phyloP scores from a whole-genome alignment of 2,113 vertebrate species.

The Chloropsis hardwickii region DNA sequence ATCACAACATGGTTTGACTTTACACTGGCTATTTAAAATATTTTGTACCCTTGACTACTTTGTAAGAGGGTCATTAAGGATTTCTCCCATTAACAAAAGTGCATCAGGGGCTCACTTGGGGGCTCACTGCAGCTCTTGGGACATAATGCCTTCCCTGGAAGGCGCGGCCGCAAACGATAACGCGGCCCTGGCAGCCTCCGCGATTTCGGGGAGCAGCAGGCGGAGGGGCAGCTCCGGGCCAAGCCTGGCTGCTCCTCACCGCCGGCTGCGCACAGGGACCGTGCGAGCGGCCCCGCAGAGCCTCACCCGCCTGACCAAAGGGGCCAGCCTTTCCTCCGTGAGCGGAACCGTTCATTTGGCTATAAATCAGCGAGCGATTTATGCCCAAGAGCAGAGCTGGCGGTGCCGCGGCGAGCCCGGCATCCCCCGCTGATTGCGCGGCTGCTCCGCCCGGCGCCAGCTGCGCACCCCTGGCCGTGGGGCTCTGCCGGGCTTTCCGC shows the following conservation, averaged over 20 bases:
- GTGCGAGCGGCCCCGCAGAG: accelerated
- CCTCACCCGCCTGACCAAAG: background rate
- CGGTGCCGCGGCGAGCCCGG: too few relatives aligned
- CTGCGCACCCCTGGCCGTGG: too few relatives aligned
- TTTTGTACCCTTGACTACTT: background rate
- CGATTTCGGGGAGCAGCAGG: background rate
- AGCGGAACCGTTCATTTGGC: accelerated
- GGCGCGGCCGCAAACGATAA: background rate
- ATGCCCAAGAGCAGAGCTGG: accelerated
- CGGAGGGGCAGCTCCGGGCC: accelerated
- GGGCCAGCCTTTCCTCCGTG: background rate
- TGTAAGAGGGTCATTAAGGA: background rate
- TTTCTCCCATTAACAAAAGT: background rate
- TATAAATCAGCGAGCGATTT: background rate
- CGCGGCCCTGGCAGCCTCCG: accelerated
- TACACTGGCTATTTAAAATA: background rate
- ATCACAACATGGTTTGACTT: background rate
- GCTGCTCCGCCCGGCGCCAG: background rate
- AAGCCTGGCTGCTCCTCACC: background rate
- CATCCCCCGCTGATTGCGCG: background rate
- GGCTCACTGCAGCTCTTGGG: background rate
- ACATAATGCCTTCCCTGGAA: background rate
- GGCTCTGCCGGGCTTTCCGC: too few relatives aligned
- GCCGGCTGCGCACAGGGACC: accelerated
- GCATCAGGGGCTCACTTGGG: background rate